Evolutionary conservation across 2,888 invertebrate genomes (phyloP).

Genomic region (Diarsia brunnea): DNA sequence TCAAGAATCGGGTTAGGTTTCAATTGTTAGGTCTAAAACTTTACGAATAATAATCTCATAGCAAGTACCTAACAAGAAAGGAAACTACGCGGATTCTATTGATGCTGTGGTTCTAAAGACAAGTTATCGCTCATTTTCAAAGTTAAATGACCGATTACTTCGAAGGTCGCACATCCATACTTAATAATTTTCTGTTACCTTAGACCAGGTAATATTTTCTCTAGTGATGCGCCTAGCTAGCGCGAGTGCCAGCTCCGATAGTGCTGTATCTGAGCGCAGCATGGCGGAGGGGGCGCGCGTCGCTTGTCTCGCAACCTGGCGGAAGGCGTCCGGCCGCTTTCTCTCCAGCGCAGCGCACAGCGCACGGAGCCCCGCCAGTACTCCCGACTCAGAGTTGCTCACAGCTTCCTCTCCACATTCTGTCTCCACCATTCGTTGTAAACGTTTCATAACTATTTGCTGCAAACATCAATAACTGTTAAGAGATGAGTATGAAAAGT

Average conservation of each 20-base stretch:
- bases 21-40: conserved; percentile 28
- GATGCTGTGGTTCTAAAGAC: background rate
- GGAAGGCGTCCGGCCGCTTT: conserved; percentile 94
- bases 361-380: conserved; percentile 84
- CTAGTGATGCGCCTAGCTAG: conserved; percentile 94
- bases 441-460: conserved; percentile 87
- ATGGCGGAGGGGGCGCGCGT: conserved; percentile 91
- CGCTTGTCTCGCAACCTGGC: conserved; percentile 93
- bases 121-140: conserved; percentile 23
- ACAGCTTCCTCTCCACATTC: conserved; percentile 89
- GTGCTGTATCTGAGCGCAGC: conserved; percentile 91
- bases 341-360: conserved; percentile 94
- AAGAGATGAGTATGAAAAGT: conserved; percentile 8
- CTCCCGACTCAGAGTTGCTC: conserved; percentile 86
- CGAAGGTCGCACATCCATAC: background rate
- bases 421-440: conserved; percentile 88
- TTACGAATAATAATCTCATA: conserved; percentile 19
- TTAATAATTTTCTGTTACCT: conserved; percentile 86
- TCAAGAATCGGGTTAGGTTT: conserved; percentile 17
- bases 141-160: conserved; percentile 4
- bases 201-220: conserved; percentile 95
- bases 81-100: background rate
- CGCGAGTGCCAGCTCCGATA: conserved; percentile 92
- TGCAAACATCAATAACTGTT: conserved; percentile 63
- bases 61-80: conserved; percentile 8